phyloP scores from a whole-genome alignment of 2,888 invertebrate species.

The Tryphoninae sp. region DNA sequence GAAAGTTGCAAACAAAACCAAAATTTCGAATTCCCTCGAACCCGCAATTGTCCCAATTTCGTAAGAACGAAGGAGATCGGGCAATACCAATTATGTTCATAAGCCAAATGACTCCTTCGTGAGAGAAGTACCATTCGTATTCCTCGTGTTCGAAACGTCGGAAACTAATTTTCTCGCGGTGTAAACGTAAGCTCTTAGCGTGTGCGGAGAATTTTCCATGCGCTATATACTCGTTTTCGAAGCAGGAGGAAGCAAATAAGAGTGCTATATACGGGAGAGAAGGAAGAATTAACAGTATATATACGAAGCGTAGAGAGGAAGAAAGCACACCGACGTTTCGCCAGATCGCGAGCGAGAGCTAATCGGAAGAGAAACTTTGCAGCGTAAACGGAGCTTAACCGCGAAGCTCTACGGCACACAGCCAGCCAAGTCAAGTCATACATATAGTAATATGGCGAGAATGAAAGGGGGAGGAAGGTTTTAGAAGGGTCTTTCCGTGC shows the following conservation, averaged over 20 bases:
- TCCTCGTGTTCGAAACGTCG: constrained; percentile 34
- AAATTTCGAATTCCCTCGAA: constrained; percentile 1
- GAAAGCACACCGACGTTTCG: constrained; percentile 44
- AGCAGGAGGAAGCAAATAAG: neutral
- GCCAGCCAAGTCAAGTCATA: constrained; percentile 39
- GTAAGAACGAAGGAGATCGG: constrained; percentile 16
- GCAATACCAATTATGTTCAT: constrained; percentile 22
- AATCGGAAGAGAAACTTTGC: constrained; percentile 73
- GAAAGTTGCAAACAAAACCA: neutral
- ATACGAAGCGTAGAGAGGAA: constrained; percentile 3
- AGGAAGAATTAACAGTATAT: neutral
- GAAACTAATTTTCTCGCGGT: constrained; percentile 31
- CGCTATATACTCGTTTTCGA: constrained; percentile 26
- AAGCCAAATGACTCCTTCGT: constrained; percentile 22
- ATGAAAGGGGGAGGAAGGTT: constrained; percentile 54
- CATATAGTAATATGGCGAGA: constrained; percentile 26
- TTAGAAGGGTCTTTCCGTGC: constrained; percentile 57
- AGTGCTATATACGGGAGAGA: constrained; percentile 18
- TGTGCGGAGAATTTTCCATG: constrained; percentile 30
- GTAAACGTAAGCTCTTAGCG: constrained; percentile 37
- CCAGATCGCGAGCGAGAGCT: constrained; percentile 52
- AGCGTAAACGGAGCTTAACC: constrained; percentile 77
- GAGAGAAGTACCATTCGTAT: constrained; percentile 14
- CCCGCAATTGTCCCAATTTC: neutral
- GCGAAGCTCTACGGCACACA: constrained; percentile 63